Evolutionary conservation across 2,797 vertebrate genomes (phyloP).

Genomic region (Knipowitschia caucasica): DNA sequence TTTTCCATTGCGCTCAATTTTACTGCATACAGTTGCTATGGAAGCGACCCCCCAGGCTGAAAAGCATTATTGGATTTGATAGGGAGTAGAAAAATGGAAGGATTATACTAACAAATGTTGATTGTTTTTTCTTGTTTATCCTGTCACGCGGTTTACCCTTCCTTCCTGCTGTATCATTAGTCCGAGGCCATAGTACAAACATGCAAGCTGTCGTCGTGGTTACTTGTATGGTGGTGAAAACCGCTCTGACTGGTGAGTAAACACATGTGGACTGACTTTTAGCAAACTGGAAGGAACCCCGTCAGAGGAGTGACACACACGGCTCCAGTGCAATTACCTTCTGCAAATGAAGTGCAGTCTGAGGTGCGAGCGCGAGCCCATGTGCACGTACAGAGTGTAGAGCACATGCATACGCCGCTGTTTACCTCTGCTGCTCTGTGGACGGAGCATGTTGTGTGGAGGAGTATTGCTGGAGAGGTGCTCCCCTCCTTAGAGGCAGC

Average conservation of each 20-base stretch:
- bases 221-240: constrained; percentile 42
- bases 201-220: constrained; percentile 43
- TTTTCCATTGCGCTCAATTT: too few relatives aligned
- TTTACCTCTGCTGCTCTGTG: constrained; percentile 74
- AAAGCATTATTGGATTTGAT: too few relatives aligned
- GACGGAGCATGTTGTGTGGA: constrained; percentile 70
- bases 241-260: constrained; percentile 52
- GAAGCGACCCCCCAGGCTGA: too few relatives aligned
- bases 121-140: too few relatives aligned
- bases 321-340: constrained; percentile 76
- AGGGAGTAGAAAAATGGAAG: too few relatives aligned
- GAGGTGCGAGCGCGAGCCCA: constrained; percentile 51
- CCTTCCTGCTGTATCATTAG: constrained; percentile 36
- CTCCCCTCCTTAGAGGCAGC: constrained; percentile 54
- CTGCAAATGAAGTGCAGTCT: constrained; percentile 72
- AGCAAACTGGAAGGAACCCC: constrained; percentile 56
- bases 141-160: too few relatives aligned
- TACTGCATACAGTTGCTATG: too few relatives aligned
- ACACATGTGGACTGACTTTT: constrained; percentile 59
- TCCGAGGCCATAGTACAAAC: constrained; percentile 27
- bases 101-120: too few relatives aligned
- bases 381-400: constrained; percentile 63
- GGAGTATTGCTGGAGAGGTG: constrained; percentile 63
- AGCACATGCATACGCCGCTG: constrained; percentile 62
- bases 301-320: constrained; percentile 63